These are phyloP conservation scores for Cliona cf. orientalis DNA, from an alignment of 37 sponge, comb jelly and placozoan species.

Conservation along the genomic window DNA sequence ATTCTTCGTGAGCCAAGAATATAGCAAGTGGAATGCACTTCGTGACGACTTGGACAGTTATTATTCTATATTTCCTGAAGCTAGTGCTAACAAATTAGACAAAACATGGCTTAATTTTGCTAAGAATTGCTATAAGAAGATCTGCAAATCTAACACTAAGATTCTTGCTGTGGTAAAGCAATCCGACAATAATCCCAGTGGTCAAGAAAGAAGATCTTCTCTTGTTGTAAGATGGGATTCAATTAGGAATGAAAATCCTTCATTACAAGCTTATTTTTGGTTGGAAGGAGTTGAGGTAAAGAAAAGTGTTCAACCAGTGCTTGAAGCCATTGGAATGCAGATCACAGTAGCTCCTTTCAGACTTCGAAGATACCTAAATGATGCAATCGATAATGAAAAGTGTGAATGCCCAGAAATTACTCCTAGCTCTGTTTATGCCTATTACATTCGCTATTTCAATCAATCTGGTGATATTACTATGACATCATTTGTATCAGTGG, in stretches of 20 bases:
- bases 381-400: neutral
- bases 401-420: slow-evolving; percentile 3
- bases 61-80: slow-evolving; percentile 50
- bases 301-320: neutral
- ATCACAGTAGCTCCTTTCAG: slow-evolving; percentile 32
- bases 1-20: neutral
- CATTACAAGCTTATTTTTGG: slow-evolving; percentile 29
- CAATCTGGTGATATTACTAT: neutral
- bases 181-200: neutral
- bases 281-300: neutral
- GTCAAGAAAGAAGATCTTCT: neutral
- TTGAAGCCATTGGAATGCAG: slow-evolving; percentile 51
- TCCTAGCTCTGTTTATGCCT: slow-evolving; percentile 26
- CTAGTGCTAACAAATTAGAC: neutral
- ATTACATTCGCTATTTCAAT: slow-evolving; percentile 13
- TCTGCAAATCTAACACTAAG: slow-evolving; percentile 7
- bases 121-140: neutral
- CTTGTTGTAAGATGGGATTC: slow-evolving; percentile 17
- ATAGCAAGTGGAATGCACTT: neutral
- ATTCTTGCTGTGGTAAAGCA: slow-evolving; percentile 7
- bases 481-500: slow-evolving; percentile 2
- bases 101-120: slow-evolving; percentile 11
- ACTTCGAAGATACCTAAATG: slow-evolving; percentile 25
- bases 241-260: neutral
- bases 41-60: slow-evolving; percentile 5